Base-by-base conservation (phyloP, 2,113 vertebrate genomes). In the Poeciliopsis retropinna region DNA sequence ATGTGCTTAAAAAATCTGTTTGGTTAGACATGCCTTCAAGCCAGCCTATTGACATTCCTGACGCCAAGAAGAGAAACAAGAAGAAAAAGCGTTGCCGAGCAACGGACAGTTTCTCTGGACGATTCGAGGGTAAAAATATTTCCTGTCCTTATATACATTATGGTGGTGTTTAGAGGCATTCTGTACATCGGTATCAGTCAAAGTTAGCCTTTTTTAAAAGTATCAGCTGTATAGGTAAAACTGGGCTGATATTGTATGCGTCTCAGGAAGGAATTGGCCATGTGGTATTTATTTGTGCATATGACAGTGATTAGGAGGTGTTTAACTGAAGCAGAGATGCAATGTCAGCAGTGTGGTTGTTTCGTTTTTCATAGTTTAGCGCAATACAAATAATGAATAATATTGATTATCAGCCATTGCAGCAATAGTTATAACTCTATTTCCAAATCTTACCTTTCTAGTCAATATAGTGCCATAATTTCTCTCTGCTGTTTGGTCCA, bases 71-170 rank as follows among this genome's bases (percentile, higher is more conserved):
- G 89, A 95, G 97, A 81, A 94, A 96, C 93, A 99, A 99, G 94
- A 99, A 99, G 94, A 99, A 99, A 91, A 99, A 98, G 89, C 95
- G 98, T 67, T 97, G 97, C 92, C 88, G 98, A 60, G 98, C 98
- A 73, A 98, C 98, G 0, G 97, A 99, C 89, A 99, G 98, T 91
- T 99, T 99, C 94, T 97, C 97, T 0, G 98, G 98, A 61, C 90
- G 96, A 51, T 99, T 99, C 0, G 97, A 99, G 93, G 98, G 98
- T 97, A 91, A 83, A 39, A 84, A 57, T 22, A 25, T 41, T 41
- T 41, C 5, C 17, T 10, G 8, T 54, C 7, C 3, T 54, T 25
- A 9, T 54, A 6, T n/a, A 25, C 10, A 9, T n/a, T 9, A 57
- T 57, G 51, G 3, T 66, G 30, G 60, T 15, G 11, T 44, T 69